Conservation (phyloP, 2,888 invertebrate species). For the Lycocerus yunnanus region DNA sequence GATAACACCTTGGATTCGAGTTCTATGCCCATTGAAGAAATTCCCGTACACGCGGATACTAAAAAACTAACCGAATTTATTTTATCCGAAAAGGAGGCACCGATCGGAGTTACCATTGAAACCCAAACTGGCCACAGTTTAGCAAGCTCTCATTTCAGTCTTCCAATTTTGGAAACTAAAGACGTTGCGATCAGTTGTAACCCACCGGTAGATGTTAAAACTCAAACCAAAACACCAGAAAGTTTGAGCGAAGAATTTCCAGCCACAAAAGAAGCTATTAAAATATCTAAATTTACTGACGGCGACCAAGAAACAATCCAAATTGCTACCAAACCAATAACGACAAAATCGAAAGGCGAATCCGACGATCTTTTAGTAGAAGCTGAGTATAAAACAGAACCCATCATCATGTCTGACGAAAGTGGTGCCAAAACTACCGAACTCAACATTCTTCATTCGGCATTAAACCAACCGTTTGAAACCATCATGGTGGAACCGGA, state of each 20-base stretch:
- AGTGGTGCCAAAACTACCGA: slow-evolving; percentile 64
- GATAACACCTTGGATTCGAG: slow-evolving; percentile 71
- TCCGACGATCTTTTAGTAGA: slow-evolving; percentile 67
- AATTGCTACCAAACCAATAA: slow-evolving; percentile 68
- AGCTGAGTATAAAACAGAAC: slow-evolving; percentile 68
- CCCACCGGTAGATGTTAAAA: slow-evolving; percentile 63
- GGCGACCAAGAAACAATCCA: slow-evolving; percentile 73
- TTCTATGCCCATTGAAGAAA: slow-evolving; percentile 74
- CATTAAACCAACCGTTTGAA: slow-evolving; percentile 75
- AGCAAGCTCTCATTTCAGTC: slow-evolving; percentile 52
- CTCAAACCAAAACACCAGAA: slow-evolving; percentile 58
- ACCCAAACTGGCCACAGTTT: slow-evolving; percentile 70
- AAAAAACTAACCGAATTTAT: slow-evolving; percentile 38
- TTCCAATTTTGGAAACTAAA: slow-evolving; percentile 48
- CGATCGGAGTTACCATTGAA: slow-evolving; percentile 58
- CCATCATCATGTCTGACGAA: slow-evolving; percentile 50
- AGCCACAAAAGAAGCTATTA: slow-evolving; percentile 67
- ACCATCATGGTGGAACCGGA: slow-evolving; percentile 82
- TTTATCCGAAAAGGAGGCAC: slow-evolving; percentile 35
- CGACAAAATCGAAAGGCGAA: slow-evolving; percentile 58
- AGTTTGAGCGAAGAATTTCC: slow-evolving; percentile 48
- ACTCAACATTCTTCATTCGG: slow-evolving; percentile 71
- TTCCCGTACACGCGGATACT: slow-evolving; percentile 44
- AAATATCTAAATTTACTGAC: slow-evolving; percentile 66
- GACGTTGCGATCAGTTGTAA: slow-evolving; percentile 61